Evolutionary conservation across 2,797 vertebrate genomes (phyloP), one percentile per base, ranked within the genome.

Genomic region (Champsocephalus gunnari): DNA sequence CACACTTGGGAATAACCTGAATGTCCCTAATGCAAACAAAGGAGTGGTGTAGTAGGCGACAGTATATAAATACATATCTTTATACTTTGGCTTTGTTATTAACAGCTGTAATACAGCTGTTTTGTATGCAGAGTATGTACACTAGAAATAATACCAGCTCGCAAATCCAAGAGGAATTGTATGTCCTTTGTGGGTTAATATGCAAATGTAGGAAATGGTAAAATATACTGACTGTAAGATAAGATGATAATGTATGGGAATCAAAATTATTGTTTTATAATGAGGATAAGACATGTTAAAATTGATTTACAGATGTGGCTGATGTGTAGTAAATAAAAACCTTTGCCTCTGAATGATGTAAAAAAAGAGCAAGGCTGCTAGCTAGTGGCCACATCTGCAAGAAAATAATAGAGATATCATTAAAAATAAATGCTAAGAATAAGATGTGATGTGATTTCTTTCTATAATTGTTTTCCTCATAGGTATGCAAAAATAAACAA

Each of bases 351-450:
- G 50, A 12, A 53, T 53, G 0, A 62, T 45, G 69, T 54, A 71
- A 17, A 60, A 66, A 66, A 61, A 76, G 75, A 44, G 5, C 66
- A 90, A 91, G 66, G 63, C 85, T 91, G 65, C 87, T 78, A 72
- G 64, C 92, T 92, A 89, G 87, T 87, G 91, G 87, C 14, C 34
- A 48, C 1, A 19, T 69, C 3, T 76, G 57, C 54, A 1, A 49
- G 21, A 21, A 70, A 24, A 57, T 24, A 8, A 9, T 0, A 11
- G 10, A 67, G 21, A 24, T 1, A n/a, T 45, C 11, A 41, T 38
- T 38, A 9, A 38, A 9, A 3, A 49, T 4, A 47, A 38, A 60
- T 4, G 48, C 44, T 16, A 24, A 44, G 17, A 75, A 57, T 11
- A 5, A 50, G 9, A n/a, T 48, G 51, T 13, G 1, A 16, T 2